Evolutionary conservation across 1,140 invertebrate genomes (phyloP).

Genomic region (Hyles vespertilio): DNA sequence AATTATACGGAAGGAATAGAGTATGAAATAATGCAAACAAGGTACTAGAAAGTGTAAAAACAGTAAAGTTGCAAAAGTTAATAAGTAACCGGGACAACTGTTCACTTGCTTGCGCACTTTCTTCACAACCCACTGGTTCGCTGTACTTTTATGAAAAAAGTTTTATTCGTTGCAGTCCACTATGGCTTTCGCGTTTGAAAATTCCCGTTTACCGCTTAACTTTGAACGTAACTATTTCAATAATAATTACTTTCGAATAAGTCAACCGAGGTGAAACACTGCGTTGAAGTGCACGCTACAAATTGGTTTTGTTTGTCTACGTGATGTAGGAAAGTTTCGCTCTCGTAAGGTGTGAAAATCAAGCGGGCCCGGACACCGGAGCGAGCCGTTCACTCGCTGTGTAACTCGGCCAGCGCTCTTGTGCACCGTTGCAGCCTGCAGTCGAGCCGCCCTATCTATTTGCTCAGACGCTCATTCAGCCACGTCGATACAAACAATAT

Average conservation of each 20-base stretch:
- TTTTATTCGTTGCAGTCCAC: constrained; percentile 46
- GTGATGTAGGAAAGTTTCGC: constrained; percentile 16
- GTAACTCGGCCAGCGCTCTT: constrained; percentile 20
- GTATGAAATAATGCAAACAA: neutral
- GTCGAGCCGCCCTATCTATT: constrained; percentile 33
- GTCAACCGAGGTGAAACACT: too few relatives aligned
- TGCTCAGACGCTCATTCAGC: constrained; percentile 27
- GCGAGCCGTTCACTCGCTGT: constrained; percentile 35
- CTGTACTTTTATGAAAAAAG: constrained; percentile 38
- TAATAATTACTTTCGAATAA: neutral
- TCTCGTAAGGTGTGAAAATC: constrained; percentile 16
- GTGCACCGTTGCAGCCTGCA: constrained; percentile 19
- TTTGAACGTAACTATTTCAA: constrained; percentile 1
- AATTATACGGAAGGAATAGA: neutral
- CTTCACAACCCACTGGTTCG: constrained; percentile 50
- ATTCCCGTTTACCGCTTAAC: constrained; percentile 35
- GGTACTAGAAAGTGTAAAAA: constrained; percentile 19
- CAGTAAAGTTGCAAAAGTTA: constrained; percentile 59
- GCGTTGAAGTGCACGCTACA: too few relatives aligned
- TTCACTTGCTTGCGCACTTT: constrained; percentile 54
- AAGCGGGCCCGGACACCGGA: constrained; percentile 7
- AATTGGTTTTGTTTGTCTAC: constrained; percentile 2
- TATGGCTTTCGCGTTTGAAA: constrained; percentile 34
- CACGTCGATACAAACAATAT: constrained; percentile 21
- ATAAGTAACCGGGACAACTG: constrained; percentile 60